These are phyloP conservation scores for Homarus americanus DNA, from an alignment of 1,140 invertebrate genomes.

Conservation along the genomic window DNA sequence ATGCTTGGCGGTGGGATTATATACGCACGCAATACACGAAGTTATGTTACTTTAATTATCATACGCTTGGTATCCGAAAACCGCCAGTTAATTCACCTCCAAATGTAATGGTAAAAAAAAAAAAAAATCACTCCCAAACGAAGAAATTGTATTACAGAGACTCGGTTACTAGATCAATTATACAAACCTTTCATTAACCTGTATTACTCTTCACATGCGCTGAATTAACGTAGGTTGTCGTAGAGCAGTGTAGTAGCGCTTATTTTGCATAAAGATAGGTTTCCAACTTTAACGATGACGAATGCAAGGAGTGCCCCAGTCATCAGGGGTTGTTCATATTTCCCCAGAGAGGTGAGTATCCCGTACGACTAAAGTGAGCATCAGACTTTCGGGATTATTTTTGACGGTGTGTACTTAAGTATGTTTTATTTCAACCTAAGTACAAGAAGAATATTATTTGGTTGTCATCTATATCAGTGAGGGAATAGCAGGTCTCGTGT, in stretches of 20 bases:
- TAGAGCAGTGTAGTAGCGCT: not conserved
- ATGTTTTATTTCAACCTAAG: not conserved
- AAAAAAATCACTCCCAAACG: not conserved
- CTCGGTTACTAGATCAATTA: not conserved
- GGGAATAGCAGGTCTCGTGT: not conserved
- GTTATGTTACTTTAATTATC: too few species aligned
- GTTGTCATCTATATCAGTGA: not conserved
- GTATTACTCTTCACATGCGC: not conserved
- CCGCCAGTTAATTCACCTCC: too few species aligned
- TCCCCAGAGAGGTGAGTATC: not conserved
- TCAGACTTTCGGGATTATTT: not conserved
- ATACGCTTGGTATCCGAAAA: too few species aligned
- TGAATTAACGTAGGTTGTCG: not conserved
- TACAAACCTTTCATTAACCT: not conserved
- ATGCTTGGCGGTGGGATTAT: not conserved
- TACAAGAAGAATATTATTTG: not conserved
- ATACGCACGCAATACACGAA: not conserved
- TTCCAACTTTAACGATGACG: not conserved
- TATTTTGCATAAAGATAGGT: not conserved
- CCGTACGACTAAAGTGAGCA: not conserved
- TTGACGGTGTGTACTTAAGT: not conserved
- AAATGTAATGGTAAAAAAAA: not conserved
- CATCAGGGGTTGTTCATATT: not conserved
- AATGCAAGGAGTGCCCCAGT: not conserved
- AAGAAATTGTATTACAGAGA: not conserved